Evolutionary conservation across 2,113 vertebrate genomes (phyloP).

Genomic region (Ceyx cyanopectus): DNA sequence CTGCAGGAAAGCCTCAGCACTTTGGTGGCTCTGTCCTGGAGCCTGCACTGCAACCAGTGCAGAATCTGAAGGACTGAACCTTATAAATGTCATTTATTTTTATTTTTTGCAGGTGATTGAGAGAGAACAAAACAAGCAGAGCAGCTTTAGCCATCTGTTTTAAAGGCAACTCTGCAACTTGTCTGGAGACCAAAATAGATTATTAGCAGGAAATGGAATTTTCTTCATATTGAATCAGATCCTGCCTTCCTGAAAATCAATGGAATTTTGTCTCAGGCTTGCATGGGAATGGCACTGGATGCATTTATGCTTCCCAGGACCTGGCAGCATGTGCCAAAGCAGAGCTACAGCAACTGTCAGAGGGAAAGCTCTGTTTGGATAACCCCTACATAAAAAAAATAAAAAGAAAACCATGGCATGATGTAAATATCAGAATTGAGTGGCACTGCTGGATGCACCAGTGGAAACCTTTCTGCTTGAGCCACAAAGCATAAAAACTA

Average conservation of each 20-base stretch:
- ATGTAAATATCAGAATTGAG: background rate
- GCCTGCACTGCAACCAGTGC: background rate
- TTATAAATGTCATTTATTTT: conserved; percentile 3
- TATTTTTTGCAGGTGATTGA: conserved; percentile 32
- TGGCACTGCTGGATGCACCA: background rate
- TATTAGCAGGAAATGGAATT: conserved; percentile 61
- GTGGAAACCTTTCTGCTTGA: background rate
- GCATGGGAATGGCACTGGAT: background rate
- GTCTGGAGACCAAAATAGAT: conserved; percentile 53
- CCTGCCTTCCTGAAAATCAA: conserved; percentile 11
- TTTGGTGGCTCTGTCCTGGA: background rate
- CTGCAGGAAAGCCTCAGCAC: background rate
- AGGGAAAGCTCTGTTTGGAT: background rate
- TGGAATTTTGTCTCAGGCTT: conserved; percentile 10
- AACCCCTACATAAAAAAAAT: background rate
- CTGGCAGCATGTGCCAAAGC: background rate
- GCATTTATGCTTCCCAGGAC: background rate
- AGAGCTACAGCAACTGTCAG: background rate
- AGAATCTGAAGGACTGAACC: conserved; percentile 31
- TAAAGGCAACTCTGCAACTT: conserved; percentile 45
- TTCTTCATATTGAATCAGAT: conserved; percentile 34
- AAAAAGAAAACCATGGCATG: background rate
- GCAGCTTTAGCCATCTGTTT: conserved; percentile 55
- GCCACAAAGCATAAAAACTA: background rate
- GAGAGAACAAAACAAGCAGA: conserved; percentile 49